Conservation (phyloP, 2,797 vertebrate genomes). For the Phoeniculus purpureus region DNA sequence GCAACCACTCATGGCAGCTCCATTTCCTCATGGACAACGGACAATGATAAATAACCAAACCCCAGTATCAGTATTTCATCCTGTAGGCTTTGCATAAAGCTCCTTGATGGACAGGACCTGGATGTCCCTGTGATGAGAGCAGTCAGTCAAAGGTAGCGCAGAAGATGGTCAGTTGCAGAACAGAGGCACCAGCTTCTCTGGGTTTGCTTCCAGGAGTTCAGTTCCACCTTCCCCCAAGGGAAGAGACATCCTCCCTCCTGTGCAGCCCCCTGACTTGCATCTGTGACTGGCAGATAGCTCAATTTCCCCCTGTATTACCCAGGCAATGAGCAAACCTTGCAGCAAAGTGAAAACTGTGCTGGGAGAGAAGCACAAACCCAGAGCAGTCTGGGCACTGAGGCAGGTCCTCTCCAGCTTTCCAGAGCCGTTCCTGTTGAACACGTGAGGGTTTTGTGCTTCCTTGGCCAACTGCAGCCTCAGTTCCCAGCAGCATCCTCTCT, state of each 20-base stretch:
- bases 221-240: rapidly evolving
- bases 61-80: not conserved
- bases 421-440: not conserved
- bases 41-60: not conserved
- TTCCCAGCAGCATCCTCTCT: not conserved
- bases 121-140: rapidly evolving
- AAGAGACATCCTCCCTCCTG: rapidly evolving
- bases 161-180: not conserved
- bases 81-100: rapidly evolving
- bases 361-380: not conserved
- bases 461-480: not conserved
- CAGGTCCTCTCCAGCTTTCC: not conserved
- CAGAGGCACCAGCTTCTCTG: not conserved
- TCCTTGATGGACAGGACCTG: rapidly evolving
- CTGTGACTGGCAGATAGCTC: not conserved
- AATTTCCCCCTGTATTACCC: not conserved
- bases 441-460: rapidly evolving
- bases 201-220: not conserved
- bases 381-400: rapidly evolving
- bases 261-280: rapidly evolving
- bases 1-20: not conserved
- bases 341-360: not conserved
- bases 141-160: not conserved
- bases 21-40: not conserved
- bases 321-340: not conserved